These are phyloP conservation scores for Mus minutoides DNA, from an alignment of 2,797 vertebrate species.

Conservation along the genomic window DNA sequence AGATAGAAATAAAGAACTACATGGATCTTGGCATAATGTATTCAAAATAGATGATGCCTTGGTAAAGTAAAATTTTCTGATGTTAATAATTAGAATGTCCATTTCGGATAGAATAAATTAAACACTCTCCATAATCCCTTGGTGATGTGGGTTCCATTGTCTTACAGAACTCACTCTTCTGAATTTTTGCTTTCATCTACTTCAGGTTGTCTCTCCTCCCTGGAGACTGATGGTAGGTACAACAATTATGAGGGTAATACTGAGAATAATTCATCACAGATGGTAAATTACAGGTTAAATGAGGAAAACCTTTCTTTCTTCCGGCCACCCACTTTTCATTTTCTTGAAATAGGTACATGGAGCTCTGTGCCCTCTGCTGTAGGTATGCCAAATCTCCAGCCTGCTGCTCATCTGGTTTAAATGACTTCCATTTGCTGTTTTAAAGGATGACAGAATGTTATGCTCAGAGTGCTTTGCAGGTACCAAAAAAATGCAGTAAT, in stretches of 20 bases:
- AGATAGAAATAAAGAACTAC: background rate
- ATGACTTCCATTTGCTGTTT: constrained; percentile 90
- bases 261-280: constrained; percentile 95
- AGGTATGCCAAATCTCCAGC: constrained; percentile 88
- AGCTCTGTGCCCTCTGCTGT: constrained; percentile 89
- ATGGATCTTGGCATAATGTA: background rate
- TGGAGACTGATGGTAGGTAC: constrained; percentile 94
- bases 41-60: background rate
- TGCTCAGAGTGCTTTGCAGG: constrained; percentile 86
- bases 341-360: constrained; percentile 91
- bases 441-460: constrained; percentile 86
- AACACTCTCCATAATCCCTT: constrained; percentile 42
- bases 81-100: background rate
- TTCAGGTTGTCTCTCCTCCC: constrained; percentile 90
- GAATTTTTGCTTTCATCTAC: constrained; percentile 88
- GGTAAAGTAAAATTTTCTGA: background rate
- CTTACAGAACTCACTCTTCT: constrained; percentile 82
- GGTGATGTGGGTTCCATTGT: constrained; percentile 80
- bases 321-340: constrained; percentile 94
- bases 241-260: constrained; percentile 93
- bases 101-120: constrained; percentile 40
- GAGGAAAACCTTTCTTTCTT: constrained; percentile 88
- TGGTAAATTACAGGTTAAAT: constrained; percentile 94
- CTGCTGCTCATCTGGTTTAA: constrained; percentile 89
- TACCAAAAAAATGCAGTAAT: constrained; percentile 83